Percentiles rank a stretch among this genome's conserved stretches.
phyloP scores from a whole-genome alignment of 2,797 vertebrate species.

The Danionella dracula region DNA sequence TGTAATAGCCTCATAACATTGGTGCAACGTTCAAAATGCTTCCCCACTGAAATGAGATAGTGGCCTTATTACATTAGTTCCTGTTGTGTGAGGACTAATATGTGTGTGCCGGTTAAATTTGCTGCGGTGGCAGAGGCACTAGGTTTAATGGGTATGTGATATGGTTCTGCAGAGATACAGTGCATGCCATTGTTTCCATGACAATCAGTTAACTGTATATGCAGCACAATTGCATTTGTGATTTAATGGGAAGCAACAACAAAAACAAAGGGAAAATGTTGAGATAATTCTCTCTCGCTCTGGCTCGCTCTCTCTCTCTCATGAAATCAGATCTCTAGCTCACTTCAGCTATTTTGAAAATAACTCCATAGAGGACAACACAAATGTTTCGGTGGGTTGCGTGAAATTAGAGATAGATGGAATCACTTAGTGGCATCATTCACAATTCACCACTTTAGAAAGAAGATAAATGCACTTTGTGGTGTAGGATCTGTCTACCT shows the following conservation, averaged over 20 bases:
- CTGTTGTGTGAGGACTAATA: constrained; percentile 17
- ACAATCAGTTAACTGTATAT: constrained; percentile 38
- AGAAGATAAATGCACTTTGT: constrained; percentile 25
- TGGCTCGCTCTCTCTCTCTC: constrained; percentile 3
- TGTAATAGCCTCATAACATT: constrained; percentile 23
- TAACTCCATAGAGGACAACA: constrained; percentile 7
- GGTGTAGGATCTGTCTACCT: constrained; percentile 4
- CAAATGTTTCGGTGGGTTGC: constrained; percentile 20
- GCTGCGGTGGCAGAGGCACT: constrained; percentile 12
- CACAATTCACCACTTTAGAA: constrained; percentile 32
- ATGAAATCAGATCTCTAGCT: constrained; percentile 23
- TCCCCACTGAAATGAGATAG: constrained; percentile 3
- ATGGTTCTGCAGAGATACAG: constrained; percentile 15
- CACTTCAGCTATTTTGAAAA: constrained; percentile 28
- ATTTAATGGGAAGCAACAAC: constrained; percentile 26
- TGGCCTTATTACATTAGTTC: constrained; percentile 35
- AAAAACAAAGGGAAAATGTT: constrained; percentile 17
- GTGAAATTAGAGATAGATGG: constrained; percentile 36
- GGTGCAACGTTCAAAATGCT: constrained; percentile 16
- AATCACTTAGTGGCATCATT: constrained; percentile 29
- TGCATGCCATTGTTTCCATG: constrained; percentile 8
- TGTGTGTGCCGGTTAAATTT: constrained; percentile 3
- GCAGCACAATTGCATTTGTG: constrained; percentile 18
- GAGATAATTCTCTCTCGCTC: constrained; percentile 2
- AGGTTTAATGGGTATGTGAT: constrained; percentile 14